These are phyloP conservation scores for Forbesichthys agassizii DNA, from an alignment of 2,113 vertebrate species.

Conservation along the genomic window DNA sequence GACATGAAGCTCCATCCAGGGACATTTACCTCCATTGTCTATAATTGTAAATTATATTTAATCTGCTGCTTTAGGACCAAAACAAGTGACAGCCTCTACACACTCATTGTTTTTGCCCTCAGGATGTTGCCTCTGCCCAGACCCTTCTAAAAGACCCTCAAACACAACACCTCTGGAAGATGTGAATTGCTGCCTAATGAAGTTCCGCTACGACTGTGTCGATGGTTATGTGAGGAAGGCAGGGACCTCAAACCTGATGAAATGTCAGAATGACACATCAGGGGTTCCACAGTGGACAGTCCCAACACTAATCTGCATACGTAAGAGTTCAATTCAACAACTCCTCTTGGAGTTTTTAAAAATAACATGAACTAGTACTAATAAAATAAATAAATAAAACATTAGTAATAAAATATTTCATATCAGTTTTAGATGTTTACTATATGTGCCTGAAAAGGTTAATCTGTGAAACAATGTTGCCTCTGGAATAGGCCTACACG, in stretches of 20 bases:
- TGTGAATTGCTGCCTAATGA: fast-evolving
- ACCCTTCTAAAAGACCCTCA: fast-evolving
- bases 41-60: not conserved
- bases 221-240: constrained; percentile 49
- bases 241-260: constrained; percentile 67
- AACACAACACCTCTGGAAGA: not conserved
- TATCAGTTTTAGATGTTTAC: too few species aligned
- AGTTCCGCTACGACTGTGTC: constrained; percentile 47
- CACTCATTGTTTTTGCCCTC: not conserved
- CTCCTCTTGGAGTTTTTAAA: not conserved
- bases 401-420: too few species aligned
- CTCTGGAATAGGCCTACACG: too few species aligned
- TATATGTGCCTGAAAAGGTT: too few species aligned
- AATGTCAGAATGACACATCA: fast-evolving
- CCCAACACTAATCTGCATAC: constrained; percentile 26
- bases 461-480: too few species aligned
- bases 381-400: too few species aligned
- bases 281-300: fast-evolving
- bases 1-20: too few species aligned
- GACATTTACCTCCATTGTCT: too few species aligned
- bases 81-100: not conserved
- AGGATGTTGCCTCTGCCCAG: constrained; percentile 28
- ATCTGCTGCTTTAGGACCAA: not conserved
- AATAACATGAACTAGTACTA: too few species aligned
- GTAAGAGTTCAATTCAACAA: constrained; percentile 49